Evolutionary conservation across 2,888 invertebrate genomes (phyloP).

Genomic region (Lithophane leautieri): DNA sequence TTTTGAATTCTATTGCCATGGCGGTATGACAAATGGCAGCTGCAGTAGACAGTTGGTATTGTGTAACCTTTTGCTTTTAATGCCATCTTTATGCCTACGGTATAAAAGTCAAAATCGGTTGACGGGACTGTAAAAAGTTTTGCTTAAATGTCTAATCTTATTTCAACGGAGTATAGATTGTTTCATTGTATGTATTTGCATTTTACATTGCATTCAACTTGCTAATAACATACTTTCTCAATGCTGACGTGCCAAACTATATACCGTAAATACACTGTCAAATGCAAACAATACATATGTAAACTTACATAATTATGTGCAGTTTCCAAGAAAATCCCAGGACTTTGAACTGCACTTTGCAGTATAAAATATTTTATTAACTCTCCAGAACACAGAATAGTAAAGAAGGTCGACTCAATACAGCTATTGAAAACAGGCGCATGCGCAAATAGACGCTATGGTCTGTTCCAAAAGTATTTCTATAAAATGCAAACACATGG

Average conservation of each 20-base stretch:
- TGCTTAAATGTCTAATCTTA: no score
- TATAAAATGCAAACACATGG: neutral
- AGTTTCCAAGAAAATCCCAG: constrained; percentile 34
- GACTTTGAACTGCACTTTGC: constrained; percentile 44
- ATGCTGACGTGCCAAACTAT: neutral
- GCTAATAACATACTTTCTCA: neutral
- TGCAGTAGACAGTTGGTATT: no score
- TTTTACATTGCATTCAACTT: constrained; percentile 1
- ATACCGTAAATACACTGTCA: neutral
- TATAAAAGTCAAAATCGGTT: no score
- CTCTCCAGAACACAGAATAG: neutral
- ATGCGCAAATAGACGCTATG: neutral
- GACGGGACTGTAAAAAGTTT: no score
- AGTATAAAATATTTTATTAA: constrained; percentile 52
- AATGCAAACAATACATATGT: constrained; percentile 12
- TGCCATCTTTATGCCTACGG: no score
- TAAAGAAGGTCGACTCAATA: neutral
- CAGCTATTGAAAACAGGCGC: neutral
- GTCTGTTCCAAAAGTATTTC: neutral
- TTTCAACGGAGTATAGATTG: neutral
- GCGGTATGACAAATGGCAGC: no score
- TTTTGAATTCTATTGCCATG: no score
- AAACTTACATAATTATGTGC: constrained; percentile 15
- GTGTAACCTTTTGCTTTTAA: no score
- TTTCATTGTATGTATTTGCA: neutral